phyloP scores from a whole-genome alignment of 2,797 vertebrate genomes.

The Natrix natrix region DNA sequence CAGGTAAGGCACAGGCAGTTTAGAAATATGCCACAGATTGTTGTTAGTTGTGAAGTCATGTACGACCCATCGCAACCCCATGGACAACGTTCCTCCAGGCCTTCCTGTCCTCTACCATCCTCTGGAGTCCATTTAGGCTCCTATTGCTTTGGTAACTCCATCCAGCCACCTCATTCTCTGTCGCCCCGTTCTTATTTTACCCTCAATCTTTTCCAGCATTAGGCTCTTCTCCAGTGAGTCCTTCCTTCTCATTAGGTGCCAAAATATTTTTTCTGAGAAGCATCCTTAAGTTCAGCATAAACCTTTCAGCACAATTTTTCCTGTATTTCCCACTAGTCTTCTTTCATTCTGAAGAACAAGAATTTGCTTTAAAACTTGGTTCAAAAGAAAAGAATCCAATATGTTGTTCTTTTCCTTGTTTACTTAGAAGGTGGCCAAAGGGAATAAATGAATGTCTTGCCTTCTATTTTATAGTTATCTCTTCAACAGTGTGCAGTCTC shows the following conservation, averaged over 20 bases:
- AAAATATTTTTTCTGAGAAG: not conserved
- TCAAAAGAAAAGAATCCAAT: not conserved
- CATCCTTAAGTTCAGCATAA: not conserved
- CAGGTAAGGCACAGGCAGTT: not conserved
- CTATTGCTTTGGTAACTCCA: too few relatives aligned
- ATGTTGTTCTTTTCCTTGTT: not conserved
- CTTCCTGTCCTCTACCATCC: too few relatives aligned
- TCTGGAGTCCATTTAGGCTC: too few relatives aligned
- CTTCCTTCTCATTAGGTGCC: too few relatives aligned
- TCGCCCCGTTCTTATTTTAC: too few relatives aligned
- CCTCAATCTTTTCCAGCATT: too few relatives aligned
- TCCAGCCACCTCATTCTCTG: too few relatives aligned
- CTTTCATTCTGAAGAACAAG: not conserved
- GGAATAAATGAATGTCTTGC: not conserved
- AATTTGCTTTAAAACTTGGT: not conserved
- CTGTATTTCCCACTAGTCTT: not conserved
- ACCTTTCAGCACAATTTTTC: not conserved
- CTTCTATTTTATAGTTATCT: not conserved
- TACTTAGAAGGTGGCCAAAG: not conserved
- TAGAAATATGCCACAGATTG: not conserved
- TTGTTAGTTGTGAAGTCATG: too few relatives aligned
- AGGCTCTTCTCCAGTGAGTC: too few relatives aligned
- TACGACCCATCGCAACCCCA: too few relatives aligned
- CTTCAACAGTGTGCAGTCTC: not conserved
- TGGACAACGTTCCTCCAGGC: too few relatives aligned